phyloP scores from a whole-genome alignment of 2,888 invertebrate genomes.

The Ennomos erosarius region DNA sequence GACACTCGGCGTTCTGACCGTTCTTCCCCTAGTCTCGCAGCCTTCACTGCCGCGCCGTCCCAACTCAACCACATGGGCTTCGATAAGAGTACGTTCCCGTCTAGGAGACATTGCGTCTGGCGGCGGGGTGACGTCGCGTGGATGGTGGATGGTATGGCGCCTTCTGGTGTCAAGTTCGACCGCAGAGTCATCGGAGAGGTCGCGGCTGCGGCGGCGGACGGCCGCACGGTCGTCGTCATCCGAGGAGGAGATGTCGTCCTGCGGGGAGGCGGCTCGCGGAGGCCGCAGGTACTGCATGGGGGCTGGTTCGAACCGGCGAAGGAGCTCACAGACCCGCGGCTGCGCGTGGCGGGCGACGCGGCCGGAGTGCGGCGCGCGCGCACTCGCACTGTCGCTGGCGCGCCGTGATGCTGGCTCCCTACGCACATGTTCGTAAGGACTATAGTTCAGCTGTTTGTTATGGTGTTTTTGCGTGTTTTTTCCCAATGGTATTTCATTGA shows the following conservation, averaged over 20 bases:
- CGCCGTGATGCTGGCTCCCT: constrained; percentile 47
- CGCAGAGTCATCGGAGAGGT: constrained; percentile 83
- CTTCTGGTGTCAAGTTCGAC: constrained; percentile 82
- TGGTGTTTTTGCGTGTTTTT: constrained; percentile 2
- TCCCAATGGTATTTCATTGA: background rate
- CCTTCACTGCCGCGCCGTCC: constrained; percentile 82
- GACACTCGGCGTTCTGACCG: constrained; percentile 93
- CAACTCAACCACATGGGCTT: constrained; percentile 85
- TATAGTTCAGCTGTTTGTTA: constrained; percentile 4
- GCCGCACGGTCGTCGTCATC: constrained; percentile 81
- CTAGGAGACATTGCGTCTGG: constrained; percentile 74
- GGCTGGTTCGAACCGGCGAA: constrained; percentile 74
- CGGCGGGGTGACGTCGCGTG: constrained; percentile 72
- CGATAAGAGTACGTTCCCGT: constrained; percentile 72
- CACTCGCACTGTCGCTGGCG: constrained; percentile 63
- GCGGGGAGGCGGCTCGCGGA: constrained; percentile 72
- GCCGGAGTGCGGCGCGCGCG: constrained; percentile 71
- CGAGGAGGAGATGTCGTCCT: constrained; percentile 76
- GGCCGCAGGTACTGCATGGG: constrained; percentile 81
- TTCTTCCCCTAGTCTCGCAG: constrained; percentile 79
- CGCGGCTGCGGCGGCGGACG: constrained; percentile 75
- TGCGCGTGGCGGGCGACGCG: constrained; percentile 70
- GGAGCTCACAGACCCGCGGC: constrained; percentile 75
- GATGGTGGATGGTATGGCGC: constrained; percentile 67
- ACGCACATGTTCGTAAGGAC: constrained; percentile 43